Conservation (phyloP, 2,888 invertebrate species). For the Dorcus hopei region DNA sequence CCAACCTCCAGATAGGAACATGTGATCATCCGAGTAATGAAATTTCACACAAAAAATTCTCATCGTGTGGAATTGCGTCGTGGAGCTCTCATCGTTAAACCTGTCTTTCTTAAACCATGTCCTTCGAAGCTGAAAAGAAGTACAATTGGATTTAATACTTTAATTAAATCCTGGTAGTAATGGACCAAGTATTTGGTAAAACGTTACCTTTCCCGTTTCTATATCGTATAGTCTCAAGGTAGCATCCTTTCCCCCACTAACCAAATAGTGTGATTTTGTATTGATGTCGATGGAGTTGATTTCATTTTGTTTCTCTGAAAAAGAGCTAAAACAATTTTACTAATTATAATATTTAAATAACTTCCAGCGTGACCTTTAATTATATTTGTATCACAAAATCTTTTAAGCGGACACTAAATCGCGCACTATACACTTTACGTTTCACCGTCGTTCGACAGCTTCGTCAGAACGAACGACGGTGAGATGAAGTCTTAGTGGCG, state of each 20-base stretch:
- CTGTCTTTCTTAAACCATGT: constrained; percentile 5
- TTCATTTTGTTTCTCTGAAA: constrained; percentile 43
- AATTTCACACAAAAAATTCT: constrained; percentile 50
- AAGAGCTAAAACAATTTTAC: background rate
- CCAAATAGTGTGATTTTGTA: constrained; percentile 31
- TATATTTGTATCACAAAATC: too few relatives aligned
- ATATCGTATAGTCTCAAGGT: constrained; percentile 43
- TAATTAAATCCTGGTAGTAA: too few relatives aligned
- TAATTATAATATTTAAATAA: background rate
- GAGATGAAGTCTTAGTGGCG: too few relatives aligned
- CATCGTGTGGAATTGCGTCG: constrained; percentile 24
- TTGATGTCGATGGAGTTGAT: constrained; percentile 43
- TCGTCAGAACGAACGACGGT: too few relatives aligned
- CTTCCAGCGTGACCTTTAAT: too few relatives aligned
- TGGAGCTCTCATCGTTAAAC: constrained; percentile 5
- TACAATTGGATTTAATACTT: too few relatives aligned
- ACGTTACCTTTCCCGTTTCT: constrained; percentile 37
- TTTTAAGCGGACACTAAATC: too few relatives aligned
- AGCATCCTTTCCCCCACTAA: constrained; percentile 45
- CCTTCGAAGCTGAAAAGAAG: constrained; percentile 11
- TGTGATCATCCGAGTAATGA: constrained; percentile 47
- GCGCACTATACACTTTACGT: too few relatives aligned
- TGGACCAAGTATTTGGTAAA: too few relatives aligned
- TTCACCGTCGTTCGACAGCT: too few relatives aligned
- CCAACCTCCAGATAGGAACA: constrained; percentile 57